Percentiles rank a stretch among this genome's conserved stretches.
These are phyloP conservation scores for Cheiracanthium punctorium DNA, from an alignment of 2,888 invertebrate genomes.

Conservation along the genomic window DNA sequence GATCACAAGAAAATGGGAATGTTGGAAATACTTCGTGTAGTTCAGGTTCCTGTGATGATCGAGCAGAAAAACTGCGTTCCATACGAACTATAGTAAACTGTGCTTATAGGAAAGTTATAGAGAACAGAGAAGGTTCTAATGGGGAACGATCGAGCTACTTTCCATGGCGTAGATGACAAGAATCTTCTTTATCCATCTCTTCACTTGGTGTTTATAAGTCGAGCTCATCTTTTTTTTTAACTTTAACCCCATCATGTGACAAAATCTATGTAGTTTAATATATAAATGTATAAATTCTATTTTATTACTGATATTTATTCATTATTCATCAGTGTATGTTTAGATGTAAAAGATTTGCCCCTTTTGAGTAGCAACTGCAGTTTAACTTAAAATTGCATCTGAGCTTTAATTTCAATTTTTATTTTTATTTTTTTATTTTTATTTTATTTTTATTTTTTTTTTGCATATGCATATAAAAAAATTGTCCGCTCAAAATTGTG, in stretches of 20 bases:
- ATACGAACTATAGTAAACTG: constrained; percentile 34
- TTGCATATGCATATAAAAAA: too few relatives aligned
- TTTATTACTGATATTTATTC: not conserved
- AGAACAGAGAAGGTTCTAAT: constrained; percentile 39
- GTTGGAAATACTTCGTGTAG: not conserved
- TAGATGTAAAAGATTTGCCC: not conserved
- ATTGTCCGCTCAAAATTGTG: too few relatives aligned
- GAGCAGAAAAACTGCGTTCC: constrained; percentile 29
- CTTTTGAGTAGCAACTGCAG: too few relatives aligned
- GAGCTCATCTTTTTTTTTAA: not conserved
- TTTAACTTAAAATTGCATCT: too few relatives aligned
- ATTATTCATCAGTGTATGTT: not conserved
- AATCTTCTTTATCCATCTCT: not conserved
- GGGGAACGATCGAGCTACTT: constrained; percentile 43
- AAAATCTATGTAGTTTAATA: not conserved
- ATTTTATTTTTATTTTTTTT: too few relatives aligned
- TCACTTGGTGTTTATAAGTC: not conserved
- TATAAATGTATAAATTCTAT: not conserved
- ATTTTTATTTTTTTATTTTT: too few relatives aligned
- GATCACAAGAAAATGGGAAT: constrained; percentile 45
- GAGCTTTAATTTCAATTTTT: too few relatives aligned
- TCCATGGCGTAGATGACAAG: constrained; percentile 55
- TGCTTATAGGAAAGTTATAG: constrained; percentile 45
- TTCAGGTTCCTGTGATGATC: constrained; percentile 8
- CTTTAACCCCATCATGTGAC: not conserved